Evolutionary conservation across 2,113 vertebrate genomes (phyloP).

Genomic region (Eudyptes chrysolophus): DNA sequence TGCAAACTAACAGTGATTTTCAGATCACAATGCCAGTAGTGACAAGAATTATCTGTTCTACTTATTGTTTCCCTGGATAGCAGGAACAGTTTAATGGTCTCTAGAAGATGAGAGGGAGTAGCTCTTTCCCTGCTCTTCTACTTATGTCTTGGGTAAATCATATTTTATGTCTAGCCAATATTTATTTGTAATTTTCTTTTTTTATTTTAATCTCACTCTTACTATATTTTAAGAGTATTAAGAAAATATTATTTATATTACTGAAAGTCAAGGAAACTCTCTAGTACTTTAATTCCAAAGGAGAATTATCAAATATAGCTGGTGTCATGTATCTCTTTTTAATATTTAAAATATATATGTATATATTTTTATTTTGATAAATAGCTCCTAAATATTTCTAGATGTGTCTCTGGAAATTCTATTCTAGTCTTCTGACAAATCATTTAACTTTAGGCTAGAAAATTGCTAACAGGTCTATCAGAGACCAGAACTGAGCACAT

Average conservation of each 20-base stretch:
- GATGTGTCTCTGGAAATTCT: neutral
- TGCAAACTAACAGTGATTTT: neutral
- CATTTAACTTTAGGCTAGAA: neutral
- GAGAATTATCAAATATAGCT: neutral
- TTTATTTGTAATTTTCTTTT: neutral
- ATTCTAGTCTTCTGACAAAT: neutral
- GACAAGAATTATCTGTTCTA: neutral
- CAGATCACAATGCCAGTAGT: neutral
- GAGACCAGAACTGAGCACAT: neutral
- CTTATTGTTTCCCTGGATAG: neutral
- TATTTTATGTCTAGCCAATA: neutral
- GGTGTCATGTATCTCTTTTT: neutral
- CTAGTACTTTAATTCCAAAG: neutral
- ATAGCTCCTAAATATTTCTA: neutral
- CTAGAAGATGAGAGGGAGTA: neutral
- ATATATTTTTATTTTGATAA: neutral
- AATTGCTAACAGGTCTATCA: neutral
- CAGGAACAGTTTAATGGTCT: neutral
- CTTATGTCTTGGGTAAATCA: neutral
- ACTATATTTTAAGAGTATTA: neutral
- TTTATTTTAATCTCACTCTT: neutral
- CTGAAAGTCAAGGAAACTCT: neutral
- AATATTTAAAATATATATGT: neutral
- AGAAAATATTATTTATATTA: neutral
- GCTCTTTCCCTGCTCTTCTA: neutral